Conservation (phyloP, 2,888 invertebrate species). For the Drosophila meridionalis region DNA sequence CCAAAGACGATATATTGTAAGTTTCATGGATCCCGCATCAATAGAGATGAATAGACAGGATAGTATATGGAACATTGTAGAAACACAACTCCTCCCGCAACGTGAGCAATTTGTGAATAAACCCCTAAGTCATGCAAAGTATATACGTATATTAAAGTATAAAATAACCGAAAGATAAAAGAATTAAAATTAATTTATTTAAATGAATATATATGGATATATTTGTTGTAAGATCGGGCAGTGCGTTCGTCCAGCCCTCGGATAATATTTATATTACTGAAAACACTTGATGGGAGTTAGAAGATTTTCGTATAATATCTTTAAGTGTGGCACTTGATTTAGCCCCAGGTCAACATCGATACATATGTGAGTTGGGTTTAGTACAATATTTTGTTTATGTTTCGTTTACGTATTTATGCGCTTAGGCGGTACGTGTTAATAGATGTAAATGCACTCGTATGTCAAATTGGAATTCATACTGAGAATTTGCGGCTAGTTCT, state of each 20-base stretch:
- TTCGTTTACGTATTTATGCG: conserved; percentile 37
- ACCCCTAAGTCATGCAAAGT: background rate
- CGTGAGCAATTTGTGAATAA: background rate
- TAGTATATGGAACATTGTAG: too few relatives aligned
- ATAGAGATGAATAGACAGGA: too few relatives aligned
- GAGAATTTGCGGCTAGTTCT: conserved; percentile 53
- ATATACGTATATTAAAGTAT: background rate
- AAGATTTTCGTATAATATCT: conserved; percentile 43
- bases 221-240: background rate
- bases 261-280: background rate
- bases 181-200: conserved; percentile 3
- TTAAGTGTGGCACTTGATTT: conserved; percentile 36
- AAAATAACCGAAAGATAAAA: background rate
- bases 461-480: conserved; percentile 49
- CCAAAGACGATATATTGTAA: too few relatives aligned
- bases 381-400: conserved; percentile 32
- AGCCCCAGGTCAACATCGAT: conserved; percentile 24
- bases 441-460: conserved; percentile 51
- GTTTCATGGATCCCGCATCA: too few relatives aligned
- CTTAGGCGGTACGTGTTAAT: conserved; percentile 48
- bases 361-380: conserved; percentile 38
- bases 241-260: background rate
- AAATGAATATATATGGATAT: conserved; percentile 1
- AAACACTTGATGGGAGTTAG: conserved; percentile 18
- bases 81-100: too few relatives aligned